A percentile compares a stretch with the other conserved stretches of the same genome.
These are phyloP conservation scores for Synanthedon vespiformis DNA, from an alignment of 2,888 invertebrate species.

Conservation along the genomic window DNA sequence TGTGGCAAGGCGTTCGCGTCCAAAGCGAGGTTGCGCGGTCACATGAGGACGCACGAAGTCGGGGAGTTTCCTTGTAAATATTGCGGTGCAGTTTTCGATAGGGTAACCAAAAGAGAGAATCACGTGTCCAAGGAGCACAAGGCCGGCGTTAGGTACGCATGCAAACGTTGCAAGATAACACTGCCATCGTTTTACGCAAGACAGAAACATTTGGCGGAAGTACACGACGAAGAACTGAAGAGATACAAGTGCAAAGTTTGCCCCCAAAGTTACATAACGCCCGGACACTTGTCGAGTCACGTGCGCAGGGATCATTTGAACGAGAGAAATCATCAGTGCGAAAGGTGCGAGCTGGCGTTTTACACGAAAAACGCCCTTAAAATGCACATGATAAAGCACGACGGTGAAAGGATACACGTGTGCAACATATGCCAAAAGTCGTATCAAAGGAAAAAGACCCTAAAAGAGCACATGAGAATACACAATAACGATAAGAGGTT, in stretches of 20 bases:
- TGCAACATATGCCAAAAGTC: conserved; percentile 65
- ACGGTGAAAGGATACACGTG: conserved; percentile 60
- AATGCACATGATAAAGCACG: conserved; percentile 70
- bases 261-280: conserved; percentile 58
- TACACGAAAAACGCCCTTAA: conserved; percentile 67
- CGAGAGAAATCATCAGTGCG: conserved; percentile 61
- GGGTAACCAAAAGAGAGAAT: conserved; percentile 54
- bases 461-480: conserved; percentile 54
- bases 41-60: conserved; percentile 64
- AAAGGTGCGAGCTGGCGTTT: conserved; percentile 64
- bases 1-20: conserved; percentile 69
- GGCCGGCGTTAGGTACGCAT: conserved; percentile 49
- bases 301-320: conserved; percentile 54
- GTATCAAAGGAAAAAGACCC: conserved; percentile 55
- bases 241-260: conserved; percentile 60
- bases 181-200: conserved; percentile 53
- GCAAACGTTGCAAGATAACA: conserved; percentile 50
- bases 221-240: conserved; percentile 56
- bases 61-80: conserved; percentile 53
- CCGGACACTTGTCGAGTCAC: conserved; percentile 55
- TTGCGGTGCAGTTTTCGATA: conserved; percentile 48
- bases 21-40: conserved; percentile 55
- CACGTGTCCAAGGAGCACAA: conserved; percentile 61
- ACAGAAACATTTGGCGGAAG: conserved; percentile 57
- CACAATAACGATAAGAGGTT: conserved; percentile 60